These are phyloP conservation scores for Lasioglossum albipes DNA, from an alignment of 1,140 invertebrate species.

Conservation along the genomic window DNA sequence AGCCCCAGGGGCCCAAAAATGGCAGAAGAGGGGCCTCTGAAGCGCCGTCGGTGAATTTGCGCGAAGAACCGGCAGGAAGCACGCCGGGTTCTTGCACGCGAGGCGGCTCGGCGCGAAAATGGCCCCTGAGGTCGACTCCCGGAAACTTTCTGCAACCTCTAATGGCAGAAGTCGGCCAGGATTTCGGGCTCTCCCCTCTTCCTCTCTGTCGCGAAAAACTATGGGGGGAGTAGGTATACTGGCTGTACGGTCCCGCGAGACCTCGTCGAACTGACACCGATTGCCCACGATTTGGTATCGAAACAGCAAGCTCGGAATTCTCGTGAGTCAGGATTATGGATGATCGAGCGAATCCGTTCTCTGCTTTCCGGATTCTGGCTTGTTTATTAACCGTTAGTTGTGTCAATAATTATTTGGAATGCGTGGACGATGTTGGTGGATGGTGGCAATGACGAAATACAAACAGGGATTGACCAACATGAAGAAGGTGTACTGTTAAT, in stretches of 20 bases:
- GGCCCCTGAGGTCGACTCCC: neutral
- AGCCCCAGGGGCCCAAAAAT: neutral
- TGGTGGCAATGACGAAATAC: too few species aligned
- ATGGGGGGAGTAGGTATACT: too few species aligned
- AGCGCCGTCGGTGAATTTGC: neutral
- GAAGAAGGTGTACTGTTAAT: too few species aligned
- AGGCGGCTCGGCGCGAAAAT: neutral
- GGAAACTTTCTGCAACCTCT: neutral
- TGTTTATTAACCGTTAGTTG: too few species aligned
- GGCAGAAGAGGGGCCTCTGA: neutral
- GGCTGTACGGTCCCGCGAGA: neutral
- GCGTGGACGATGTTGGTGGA: too few species aligned
- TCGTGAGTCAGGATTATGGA: too few species aligned
- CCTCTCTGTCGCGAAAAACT: neutral
- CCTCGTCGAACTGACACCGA: neutral
- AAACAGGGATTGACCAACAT: too few species aligned
- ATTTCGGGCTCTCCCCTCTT: neutral
- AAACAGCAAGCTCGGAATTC: neutral
- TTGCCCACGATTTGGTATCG: neutral
- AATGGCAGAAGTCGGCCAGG: neutral
- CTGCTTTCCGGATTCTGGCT: too few species aligned
- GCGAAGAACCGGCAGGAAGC: neutral
- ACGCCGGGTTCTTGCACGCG: neutral
- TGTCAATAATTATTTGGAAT: too few species aligned
- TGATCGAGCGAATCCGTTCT: too few species aligned